A percentile compares a stretch with the other conserved stretches of the same genome.
phyloP scores from a whole-genome alignment of 2,797 vertebrate species.

The Poeciliopsis infans region DNA sequence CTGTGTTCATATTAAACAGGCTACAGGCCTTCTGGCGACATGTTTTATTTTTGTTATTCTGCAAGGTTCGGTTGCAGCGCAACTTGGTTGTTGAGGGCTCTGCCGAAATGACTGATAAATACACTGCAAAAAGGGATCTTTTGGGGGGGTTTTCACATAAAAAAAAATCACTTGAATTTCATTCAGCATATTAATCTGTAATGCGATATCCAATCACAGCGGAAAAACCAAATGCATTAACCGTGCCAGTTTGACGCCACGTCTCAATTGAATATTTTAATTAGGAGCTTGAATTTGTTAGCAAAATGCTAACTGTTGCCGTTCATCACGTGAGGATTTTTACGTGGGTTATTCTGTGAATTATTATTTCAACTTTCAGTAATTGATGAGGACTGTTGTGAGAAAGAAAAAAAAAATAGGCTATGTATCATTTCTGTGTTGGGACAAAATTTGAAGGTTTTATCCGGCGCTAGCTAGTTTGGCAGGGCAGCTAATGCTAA shows the following conservation, averaged over 20 bases:
- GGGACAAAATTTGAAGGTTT: neutral
- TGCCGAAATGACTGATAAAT: conserved; percentile 10
- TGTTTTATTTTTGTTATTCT: conserved; percentile 49
- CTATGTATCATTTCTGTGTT: neutral
- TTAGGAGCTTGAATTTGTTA: neutral
- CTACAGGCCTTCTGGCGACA: conserved; percentile 53
- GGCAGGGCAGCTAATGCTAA: neutral
- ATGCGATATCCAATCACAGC: neutral
- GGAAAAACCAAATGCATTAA: neutral
- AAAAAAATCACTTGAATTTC: neutral
- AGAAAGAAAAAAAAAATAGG: too few species aligned
- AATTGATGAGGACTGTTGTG: neutral
- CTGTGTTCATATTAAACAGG: conserved; percentile 46
- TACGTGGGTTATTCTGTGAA: neutral
- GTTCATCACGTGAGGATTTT: neutral
- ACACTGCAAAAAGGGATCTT: neutral
- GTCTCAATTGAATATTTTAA: too few species aligned
- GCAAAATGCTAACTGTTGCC: neutral
- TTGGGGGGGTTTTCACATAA: neutral
- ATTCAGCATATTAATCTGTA: neutral
- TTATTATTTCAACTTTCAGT: neutral
- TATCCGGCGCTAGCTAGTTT: neutral
- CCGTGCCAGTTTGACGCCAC: neutral
- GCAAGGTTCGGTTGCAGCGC: conserved; percentile 25
- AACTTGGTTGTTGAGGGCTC: neutral